These are phyloP conservation scores for Nansenia antarctica DNA, from an alignment of 2,113 vertebrate species.

Conservation along the genomic window DNA sequence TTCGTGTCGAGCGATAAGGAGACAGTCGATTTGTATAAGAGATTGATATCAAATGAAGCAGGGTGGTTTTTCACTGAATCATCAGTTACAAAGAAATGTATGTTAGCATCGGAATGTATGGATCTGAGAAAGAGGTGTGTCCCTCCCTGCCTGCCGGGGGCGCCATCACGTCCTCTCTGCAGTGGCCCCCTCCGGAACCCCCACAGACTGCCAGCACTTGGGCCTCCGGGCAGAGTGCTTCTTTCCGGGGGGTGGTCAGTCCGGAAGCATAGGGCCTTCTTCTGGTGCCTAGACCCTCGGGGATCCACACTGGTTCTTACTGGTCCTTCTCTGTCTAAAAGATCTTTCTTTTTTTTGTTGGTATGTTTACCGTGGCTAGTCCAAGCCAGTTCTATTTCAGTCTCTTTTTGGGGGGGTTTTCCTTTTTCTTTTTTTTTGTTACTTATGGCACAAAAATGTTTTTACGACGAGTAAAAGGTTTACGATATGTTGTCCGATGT, in stretches of 20 bases:
- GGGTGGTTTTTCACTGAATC: conserved; percentile 77
- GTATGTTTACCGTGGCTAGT: conserved; percentile 65
- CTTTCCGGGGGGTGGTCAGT: conserved; percentile 54
- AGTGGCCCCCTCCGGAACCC: conserved; percentile 55
- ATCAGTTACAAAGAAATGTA: conserved; percentile 71
- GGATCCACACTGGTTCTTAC: conserved; percentile 69
- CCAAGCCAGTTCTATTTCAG: conserved; percentile 44
- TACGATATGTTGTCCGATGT: conserved; percentile 78
- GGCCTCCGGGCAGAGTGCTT: conserved; percentile 63
- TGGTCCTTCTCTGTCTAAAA: conserved; percentile 60
- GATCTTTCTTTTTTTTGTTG: conserved; percentile 51
- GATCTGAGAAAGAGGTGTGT: conserved; percentile 60
- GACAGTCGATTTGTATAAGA: conserved; percentile 8
- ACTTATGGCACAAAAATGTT: conserved; percentile 76
- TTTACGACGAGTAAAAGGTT: conserved; percentile 71
- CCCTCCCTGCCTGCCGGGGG: conserved; percentile 51
- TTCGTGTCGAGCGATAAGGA: conserved; percentile 39
- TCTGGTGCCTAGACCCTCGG: conserved; percentile 71
- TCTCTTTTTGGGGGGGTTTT: conserved; percentile 41
- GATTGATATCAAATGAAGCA: conserved; percentile 70
- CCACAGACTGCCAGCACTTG: conserved; percentile 44
- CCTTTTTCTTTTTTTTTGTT: conserved; percentile 67
- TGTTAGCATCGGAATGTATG: conserved; percentile 74
- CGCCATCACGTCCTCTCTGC: conserved; percentile 33
- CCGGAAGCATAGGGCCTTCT: conserved; percentile 71